Percentiles rank a stretch among this genome's conserved stretches.
These are phyloP conservation scores for Danio albolineatus DNA, from an alignment of 2,797 vertebrate species.

Conservation along the genomic window DNA sequence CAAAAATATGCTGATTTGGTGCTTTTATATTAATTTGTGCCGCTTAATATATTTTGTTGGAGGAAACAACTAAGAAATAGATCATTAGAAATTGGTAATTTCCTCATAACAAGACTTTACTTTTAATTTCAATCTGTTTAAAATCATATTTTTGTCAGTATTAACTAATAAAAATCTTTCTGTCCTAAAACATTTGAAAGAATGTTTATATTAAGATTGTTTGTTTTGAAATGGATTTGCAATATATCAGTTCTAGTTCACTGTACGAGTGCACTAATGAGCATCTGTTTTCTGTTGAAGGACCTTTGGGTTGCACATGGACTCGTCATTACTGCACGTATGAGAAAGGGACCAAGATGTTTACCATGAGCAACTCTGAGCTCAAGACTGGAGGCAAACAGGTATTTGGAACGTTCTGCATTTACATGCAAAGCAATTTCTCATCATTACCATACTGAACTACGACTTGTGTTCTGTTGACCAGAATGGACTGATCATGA, in stretches of 20 bases:
- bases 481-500: constrained; percentile 91
- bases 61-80: too few species aligned
- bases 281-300: constrained; percentile 67
- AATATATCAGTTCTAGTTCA: too few species aligned
- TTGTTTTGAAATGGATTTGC: not conserved
- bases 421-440: not conserved
- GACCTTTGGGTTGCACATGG: constrained; percentile 95
- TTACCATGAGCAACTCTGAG: constrained; percentile 94
- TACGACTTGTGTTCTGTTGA: not conserved
- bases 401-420: constrained; percentile 70
- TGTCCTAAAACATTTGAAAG: not conserved
- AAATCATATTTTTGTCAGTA: too few species aligned
- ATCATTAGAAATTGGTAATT: too few species aligned
- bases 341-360: constrained; percentile 93
- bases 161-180: not conserved
- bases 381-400: constrained; percentile 90
- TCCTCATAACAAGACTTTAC: too few species aligned
- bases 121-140: too few species aligned
- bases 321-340: constrained; percentile 96
- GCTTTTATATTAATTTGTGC: too few species aligned
- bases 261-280: not conserved
- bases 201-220: not conserved
- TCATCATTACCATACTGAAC: not conserved
- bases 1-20: too few species aligned
- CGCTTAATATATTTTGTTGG: too few species aligned